Evolutionary conservation across 2,888 invertebrate species (phyloP).

Genomic region (Deilephila porcellus): DNA sequence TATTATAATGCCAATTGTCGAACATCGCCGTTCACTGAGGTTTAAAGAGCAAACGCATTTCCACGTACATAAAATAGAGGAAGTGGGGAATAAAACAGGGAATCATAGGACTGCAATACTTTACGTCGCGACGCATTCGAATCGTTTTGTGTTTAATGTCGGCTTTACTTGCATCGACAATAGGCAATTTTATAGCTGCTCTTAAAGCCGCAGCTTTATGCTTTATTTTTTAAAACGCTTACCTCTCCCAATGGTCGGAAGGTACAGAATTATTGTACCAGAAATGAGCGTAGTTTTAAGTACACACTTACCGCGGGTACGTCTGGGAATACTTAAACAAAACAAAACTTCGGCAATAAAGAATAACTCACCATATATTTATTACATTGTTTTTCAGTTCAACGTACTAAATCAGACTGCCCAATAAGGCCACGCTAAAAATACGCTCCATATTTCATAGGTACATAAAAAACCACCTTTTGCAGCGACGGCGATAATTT

Average conservation of each 20-base stretch:
- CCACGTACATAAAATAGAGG: constrained; percentile 27
- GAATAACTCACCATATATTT: too few species aligned
- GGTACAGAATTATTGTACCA: background rate
- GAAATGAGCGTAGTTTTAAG: background rate
- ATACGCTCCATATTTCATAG: constrained; percentile 33
- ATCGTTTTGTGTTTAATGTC: constrained; percentile 75
- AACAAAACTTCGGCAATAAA: background rate
- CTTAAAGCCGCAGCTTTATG: constrained; percentile 47
- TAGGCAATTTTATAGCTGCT: constrained; percentile 70
- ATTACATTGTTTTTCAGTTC: too few species aligned
- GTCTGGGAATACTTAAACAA: background rate
- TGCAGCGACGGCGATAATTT: constrained; percentile 60
- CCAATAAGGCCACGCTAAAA: background rate
- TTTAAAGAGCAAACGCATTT: background rate
- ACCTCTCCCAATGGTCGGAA: constrained; percentile 26
- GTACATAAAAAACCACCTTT: constrained; percentile 44
- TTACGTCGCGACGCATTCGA: constrained; percentile 67
- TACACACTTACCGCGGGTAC: background rate
- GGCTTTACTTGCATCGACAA: constrained; percentile 74
- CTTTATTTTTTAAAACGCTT: constrained; percentile 35
- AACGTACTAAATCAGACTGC: background rate
- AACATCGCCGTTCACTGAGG: background rate
- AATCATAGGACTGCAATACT: constrained; percentile 52
- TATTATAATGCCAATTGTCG: constrained; percentile 1
- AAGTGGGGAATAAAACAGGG: constrained; percentile 36